Percentiles rank a stretch among this genome's conserved stretches.
Evolutionary conservation across 2,113 vertebrate species (phyloP).

Genomic region (Nibea albiflora): DNA sequence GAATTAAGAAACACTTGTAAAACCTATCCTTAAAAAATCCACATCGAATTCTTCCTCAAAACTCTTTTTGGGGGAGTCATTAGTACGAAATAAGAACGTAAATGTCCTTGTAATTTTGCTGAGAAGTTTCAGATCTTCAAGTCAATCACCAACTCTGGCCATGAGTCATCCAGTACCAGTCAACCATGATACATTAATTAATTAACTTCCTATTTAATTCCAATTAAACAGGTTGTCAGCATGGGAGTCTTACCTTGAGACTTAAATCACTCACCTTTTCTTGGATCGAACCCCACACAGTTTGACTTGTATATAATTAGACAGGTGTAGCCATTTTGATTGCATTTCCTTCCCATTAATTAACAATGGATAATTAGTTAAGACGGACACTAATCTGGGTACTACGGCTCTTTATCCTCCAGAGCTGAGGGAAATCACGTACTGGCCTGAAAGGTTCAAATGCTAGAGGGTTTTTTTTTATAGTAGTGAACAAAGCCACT

Average conservation of each 20-base stretch:
- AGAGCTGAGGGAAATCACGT: constrained; percentile 36
- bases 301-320: constrained; percentile 81
- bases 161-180: constrained; percentile 45
- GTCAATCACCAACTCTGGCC: constrained; percentile 33
- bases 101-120: constrained; percentile 22
- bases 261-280: constrained; percentile 73
- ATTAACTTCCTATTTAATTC: constrained; percentile 77
- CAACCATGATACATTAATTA: constrained; percentile 74
- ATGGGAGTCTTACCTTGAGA: constrained; percentile 63
- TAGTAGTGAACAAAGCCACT: constrained; percentile 4
- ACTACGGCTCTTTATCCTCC: constrained; percentile 51
- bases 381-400: constrained; percentile 54
- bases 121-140: constrained; percentile 51
- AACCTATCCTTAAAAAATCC: background rate
- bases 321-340: constrained; percentile 80
- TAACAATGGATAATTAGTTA: constrained; percentile 76
- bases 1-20: background rate
- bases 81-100: background rate
- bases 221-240: constrained; percentile 82
- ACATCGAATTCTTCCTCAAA: background rate
- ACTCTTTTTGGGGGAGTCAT: background rate
- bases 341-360: constrained; percentile 77
- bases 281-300: constrained; percentile 60
- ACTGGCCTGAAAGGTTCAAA: constrained; percentile 44
- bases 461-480: constrained; percentile 28